phyloP scores from a whole-genome alignment of 2,113 vertebrate species.

The Arizona elegans region DNA sequence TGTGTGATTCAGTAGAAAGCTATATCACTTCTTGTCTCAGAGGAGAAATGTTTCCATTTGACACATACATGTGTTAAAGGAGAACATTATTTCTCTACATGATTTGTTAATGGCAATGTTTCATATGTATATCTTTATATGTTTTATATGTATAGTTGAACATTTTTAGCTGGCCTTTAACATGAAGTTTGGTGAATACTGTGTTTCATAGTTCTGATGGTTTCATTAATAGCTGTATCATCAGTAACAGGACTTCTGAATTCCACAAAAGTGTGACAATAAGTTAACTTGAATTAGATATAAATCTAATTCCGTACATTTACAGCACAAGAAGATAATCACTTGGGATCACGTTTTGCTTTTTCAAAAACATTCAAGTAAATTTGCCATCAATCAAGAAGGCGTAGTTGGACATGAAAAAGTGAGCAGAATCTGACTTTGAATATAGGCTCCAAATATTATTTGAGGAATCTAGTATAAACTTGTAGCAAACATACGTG shows the following conservation, averaged over 20 bases:
- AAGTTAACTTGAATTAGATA: neutral
- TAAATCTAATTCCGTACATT: neutral
- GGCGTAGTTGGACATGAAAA: neutral
- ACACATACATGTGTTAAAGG: conserved; percentile 4
- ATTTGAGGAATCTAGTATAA: neutral
- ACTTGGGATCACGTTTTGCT: neutral
- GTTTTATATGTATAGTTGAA: neutral
- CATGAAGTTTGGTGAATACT: neutral
- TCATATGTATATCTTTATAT: neutral
- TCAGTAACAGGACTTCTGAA: neutral
- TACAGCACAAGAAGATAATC: neutral
- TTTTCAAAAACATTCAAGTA: conserved; percentile 1
- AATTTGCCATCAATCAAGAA: conserved; percentile 1
- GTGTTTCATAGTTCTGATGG: neutral
- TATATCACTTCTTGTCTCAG: fast-evolving
- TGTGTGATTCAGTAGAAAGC: conserved; percentile 2
- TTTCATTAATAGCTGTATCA: neutral
- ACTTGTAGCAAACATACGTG: neutral
- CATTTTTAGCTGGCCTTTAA: neutral
- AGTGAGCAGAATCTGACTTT: conserved; percentile 13
- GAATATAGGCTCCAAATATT: neutral
- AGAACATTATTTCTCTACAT: neutral
- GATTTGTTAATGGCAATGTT: neutral
- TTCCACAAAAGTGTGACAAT: neutral
- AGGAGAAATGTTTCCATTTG: conserved; percentile 41